These are phyloP conservation scores for Ascaphus truei DNA, from an alignment of 2,113 vertebrate genomes.

Conservation along the genomic window DNA sequence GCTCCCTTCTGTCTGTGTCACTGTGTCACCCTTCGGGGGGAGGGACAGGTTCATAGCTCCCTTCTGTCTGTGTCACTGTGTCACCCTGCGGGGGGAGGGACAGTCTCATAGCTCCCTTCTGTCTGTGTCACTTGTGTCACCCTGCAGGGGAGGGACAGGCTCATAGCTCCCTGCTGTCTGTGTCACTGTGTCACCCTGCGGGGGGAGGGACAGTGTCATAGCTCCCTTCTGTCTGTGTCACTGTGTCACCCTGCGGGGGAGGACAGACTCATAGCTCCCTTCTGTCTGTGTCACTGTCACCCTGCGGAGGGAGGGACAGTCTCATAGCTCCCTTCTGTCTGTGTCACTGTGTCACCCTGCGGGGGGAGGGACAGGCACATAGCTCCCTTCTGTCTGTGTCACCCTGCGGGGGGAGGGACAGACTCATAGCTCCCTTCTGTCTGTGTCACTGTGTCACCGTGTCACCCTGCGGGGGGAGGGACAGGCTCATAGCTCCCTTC, in stretches of 20 bases:
- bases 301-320: neutral
- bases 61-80: no score
- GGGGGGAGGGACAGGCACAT: neutral
- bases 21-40: neutral
- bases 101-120: neutral
- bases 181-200: neutral
- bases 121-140: neutral
- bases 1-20: neutral
- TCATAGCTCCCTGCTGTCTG: neutral
- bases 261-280: neutral
- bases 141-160: neutral
- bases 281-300: neutral
- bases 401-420: neutral
- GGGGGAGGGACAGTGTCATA: neutral
- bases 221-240: neutral
- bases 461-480: neutral
- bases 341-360: neutral
- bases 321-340: no score
- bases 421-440: neutral
- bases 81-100: neutral
- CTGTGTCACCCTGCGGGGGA: neutral
- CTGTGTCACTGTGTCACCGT: no score
- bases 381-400: neutral
- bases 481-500: neutral
- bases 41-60: neutral